Conservation (phyloP, 30 jellyfish, hydroid and myxozoan species). For the Aurelia aurita complex sp. Pacific region DNA sequence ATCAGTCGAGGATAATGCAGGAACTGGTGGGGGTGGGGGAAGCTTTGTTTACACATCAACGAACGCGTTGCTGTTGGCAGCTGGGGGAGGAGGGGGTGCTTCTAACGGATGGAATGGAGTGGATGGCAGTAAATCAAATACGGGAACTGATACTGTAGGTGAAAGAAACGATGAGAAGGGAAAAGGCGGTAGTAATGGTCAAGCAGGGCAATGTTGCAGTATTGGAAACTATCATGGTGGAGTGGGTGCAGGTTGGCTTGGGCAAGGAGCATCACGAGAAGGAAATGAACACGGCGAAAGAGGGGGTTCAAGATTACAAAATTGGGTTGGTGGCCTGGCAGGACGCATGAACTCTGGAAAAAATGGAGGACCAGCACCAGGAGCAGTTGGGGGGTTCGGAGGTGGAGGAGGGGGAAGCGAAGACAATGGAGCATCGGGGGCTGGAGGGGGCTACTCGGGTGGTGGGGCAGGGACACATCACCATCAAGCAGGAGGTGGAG, state of each 20-base stretch:
- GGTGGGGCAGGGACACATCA: constrained; percentile 46
- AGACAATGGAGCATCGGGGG: constrained; percentile 69
- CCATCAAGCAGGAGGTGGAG: constrained; percentile 58
- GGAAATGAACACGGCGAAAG: constrained; percentile 34
- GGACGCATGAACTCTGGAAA: constrained; percentile 61
- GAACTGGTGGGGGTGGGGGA: constrained; percentile 73
- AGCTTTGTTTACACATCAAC: constrained; percentile 40
- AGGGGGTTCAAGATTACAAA: constrained; percentile 39
- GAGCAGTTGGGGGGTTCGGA: constrained; percentile 69
- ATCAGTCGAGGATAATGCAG: constrained; percentile 56
- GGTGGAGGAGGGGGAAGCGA: constrained; percentile 68
- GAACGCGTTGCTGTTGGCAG: constrained; percentile 29
- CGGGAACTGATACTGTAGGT: constrained; percentile 47
- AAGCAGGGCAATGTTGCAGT: constrained; percentile 45
- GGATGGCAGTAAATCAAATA: constrained; percentile 15
- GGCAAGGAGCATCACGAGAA: constrained; percentile 31
- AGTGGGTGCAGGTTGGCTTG: constrained; percentile 55
- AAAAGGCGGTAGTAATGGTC: constrained; percentile 44
- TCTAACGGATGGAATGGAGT: constrained; percentile 66
- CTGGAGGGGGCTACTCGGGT: constrained; percentile 66
- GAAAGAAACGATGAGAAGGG: constrained; percentile 2
- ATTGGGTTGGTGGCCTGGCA: constrained; percentile 46
- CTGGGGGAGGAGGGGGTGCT: constrained; percentile 71
- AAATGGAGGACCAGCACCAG: constrained; percentile 70
- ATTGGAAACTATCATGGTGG: constrained; percentile 59